Percentiles rank a stretch among this genome's conserved stretches.
Evolutionary conservation across 2,113 vertebrate genomes (phyloP).

Genomic region (Tinamus guttatus): DNA sequence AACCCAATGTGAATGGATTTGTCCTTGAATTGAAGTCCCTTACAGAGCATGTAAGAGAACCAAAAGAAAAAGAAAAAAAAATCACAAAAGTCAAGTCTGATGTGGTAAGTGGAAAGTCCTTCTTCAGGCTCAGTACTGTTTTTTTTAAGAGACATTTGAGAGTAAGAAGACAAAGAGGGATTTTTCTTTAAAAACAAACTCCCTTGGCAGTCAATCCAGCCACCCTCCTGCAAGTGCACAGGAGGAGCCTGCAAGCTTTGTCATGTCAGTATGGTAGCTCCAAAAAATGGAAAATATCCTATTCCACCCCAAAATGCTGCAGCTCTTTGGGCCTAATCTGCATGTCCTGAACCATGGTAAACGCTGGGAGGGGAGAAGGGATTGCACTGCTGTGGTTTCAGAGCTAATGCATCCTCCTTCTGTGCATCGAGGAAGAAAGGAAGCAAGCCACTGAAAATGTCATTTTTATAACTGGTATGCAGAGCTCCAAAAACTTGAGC

Average conservation of each 20-base stretch:
- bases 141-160: rapidly evolving
- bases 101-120: neutral
- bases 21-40: neutral
- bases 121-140: rapidly evolving
- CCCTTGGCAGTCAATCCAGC: neutral
- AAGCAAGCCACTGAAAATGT: neutral
- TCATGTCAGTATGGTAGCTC: neutral
- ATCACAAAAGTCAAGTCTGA: neutral
- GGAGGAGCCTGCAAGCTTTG: neutral
- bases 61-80: neutral
- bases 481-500: neutral
- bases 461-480: neutral
- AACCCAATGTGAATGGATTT: neutral
- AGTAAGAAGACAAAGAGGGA: neutral
- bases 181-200: neutral
- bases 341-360: neutral
- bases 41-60: neutral
- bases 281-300: neutral
- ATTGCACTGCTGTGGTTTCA: neutral
- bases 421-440: rapidly evolving
- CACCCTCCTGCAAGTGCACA: neutral
- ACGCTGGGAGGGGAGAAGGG: neutral
- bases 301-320: neutral
- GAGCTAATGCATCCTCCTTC: neutral
- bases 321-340: neutral